phyloP scores from a whole-genome alignment of 2,888 invertebrate species.

The Tenthredo amoena region DNA sequence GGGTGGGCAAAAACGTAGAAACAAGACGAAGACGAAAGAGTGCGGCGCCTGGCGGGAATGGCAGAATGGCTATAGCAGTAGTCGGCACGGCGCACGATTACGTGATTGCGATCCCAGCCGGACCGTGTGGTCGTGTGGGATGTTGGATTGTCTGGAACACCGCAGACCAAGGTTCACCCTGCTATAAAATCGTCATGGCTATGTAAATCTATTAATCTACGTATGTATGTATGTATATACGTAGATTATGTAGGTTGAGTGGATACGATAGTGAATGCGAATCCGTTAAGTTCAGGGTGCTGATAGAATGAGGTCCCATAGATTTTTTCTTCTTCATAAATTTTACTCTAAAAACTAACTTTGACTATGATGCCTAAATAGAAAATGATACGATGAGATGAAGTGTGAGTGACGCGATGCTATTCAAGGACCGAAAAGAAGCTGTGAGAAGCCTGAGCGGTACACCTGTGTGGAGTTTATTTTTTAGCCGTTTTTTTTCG shows the following conservation, averaged over 20 bases:
- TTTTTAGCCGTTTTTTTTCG: not conserved
- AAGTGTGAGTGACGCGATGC: not conserved
- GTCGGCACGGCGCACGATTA: slow-evolving; percentile 52
- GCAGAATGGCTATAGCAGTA: slow-evolving; percentile 43
- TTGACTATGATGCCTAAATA: not conserved
- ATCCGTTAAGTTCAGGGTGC: not conserved
- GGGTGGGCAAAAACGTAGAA: slow-evolving; percentile 51
- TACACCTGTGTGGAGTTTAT: not conserved
- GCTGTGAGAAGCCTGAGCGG: not conserved
- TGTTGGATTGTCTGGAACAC: slow-evolving; percentile 52
- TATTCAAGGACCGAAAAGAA: not conserved
- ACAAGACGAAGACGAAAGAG: slow-evolving; percentile 52
- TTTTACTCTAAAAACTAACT: not conserved
- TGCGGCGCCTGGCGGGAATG: slow-evolving; percentile 55
- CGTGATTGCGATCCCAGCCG: slow-evolving; percentile 52
- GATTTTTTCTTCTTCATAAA: not conserved
- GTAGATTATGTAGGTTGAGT: not conserved
- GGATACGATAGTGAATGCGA: not conserved
- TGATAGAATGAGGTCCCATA: not conserved
- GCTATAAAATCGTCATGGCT: slow-evolving; percentile 35
- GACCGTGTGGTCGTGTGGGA: slow-evolving; percentile 44
- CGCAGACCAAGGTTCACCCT: slow-evolving; percentile 34
- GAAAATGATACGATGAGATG: not conserved
- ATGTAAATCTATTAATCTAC: slow-evolving; percentile 6
- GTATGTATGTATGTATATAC: not conserved